Evolutionary conservation across 2,888 invertebrate species (phyloP).

Genomic region (Trimorus sp.): DNA sequence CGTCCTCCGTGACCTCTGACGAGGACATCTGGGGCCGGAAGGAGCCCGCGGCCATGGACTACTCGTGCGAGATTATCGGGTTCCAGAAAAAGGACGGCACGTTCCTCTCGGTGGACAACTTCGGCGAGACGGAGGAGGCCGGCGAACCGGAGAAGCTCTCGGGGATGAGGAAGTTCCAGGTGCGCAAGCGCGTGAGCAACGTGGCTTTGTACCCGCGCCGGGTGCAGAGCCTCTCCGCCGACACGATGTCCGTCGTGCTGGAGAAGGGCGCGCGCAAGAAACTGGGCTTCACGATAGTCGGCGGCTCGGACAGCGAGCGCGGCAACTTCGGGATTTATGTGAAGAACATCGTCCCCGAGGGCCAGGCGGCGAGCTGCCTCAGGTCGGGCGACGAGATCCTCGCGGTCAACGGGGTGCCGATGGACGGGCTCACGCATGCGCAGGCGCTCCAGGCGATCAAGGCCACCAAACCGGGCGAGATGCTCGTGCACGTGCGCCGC

Average conservation of each 20-base stretch:
- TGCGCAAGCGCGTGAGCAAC: conserved; percentile 73
- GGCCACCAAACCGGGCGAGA: conserved; percentile 84
- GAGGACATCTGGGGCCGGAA: conserved; percentile 48
- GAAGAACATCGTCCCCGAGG: conserved; percentile 84
- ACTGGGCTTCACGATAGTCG: conserved; percentile 86
- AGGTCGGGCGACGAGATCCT: conserved; percentile 85
- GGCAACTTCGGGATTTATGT: conserved; percentile 86
- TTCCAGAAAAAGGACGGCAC: conserved; percentile 73
- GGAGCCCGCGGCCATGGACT: conserved; percentile 10
- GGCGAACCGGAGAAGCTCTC: conserved; percentile 73
- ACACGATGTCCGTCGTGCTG: conserved; percentile 80
- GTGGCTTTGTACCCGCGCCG: conserved; percentile 68
- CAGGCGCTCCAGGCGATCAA: conserved; percentile 85
- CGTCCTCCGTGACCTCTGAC: conserved; percentile 20
- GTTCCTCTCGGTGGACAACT: conserved; percentile 58
- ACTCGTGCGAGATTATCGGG: conserved; percentile 69
- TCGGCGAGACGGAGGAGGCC: not conserved
- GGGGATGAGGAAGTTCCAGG: conserved; percentile 82
- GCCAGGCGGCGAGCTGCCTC: conserved; percentile 84
- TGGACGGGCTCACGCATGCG: conserved; percentile 84
- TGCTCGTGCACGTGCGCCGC: conserved; percentile 83
- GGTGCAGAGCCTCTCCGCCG: conserved; percentile 74
- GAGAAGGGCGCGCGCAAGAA: conserved; percentile 85
- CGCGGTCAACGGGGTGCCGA: conserved; percentile 83
- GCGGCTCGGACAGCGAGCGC: conserved; percentile 85